Evolutionary conservation across 2,797 vertebrate genomes (phyloP).

Genomic region (Eleutherodactylus coqui): DNA sequence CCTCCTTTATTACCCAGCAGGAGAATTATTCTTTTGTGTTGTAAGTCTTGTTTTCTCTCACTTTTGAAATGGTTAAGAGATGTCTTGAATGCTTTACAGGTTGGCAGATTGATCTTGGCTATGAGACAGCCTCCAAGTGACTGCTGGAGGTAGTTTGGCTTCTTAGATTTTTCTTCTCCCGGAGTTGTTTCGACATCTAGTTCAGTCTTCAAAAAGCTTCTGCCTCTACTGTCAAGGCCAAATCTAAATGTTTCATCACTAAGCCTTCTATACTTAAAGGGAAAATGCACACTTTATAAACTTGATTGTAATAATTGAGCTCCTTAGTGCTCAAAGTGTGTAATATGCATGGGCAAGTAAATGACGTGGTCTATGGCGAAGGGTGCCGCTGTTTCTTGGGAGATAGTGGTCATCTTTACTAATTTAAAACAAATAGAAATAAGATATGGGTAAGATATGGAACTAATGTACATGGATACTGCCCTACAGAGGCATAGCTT

Average conservation of each 20-base stretch:
- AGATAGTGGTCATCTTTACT: too few relatives aligned
- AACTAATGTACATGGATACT: too few relatives aligned
- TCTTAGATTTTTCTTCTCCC: neutral
- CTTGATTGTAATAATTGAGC: too few relatives aligned
- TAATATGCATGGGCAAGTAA: too few relatives aligned
- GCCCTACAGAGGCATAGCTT: too few relatives aligned
- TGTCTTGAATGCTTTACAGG: constrained; percentile 19
- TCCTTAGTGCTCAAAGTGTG: too few relatives aligned
- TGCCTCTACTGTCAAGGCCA: neutral
- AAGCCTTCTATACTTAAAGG: neutral
- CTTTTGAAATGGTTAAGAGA: neutral
- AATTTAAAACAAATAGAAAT: too few relatives aligned
- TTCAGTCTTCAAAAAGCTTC: neutral
- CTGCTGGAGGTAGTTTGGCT: constrained; percentile 21
- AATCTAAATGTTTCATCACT: neutral
- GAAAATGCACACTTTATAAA: too few relatives aligned
- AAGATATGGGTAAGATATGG: too few relatives aligned
- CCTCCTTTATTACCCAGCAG: constrained; percentile 19
- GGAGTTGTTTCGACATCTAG: constrained; percentile 29
- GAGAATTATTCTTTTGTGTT: constrained; percentile 47
- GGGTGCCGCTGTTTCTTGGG: too few relatives aligned
- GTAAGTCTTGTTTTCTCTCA: constrained; percentile 5
- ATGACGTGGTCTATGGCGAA: too few relatives aligned
- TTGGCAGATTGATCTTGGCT: constrained; percentile 37
- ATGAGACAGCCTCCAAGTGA: neutral